phyloP scores from a whole-genome alignment of 2,888 invertebrate genomes.

The Bimastos eiseni region DNA sequence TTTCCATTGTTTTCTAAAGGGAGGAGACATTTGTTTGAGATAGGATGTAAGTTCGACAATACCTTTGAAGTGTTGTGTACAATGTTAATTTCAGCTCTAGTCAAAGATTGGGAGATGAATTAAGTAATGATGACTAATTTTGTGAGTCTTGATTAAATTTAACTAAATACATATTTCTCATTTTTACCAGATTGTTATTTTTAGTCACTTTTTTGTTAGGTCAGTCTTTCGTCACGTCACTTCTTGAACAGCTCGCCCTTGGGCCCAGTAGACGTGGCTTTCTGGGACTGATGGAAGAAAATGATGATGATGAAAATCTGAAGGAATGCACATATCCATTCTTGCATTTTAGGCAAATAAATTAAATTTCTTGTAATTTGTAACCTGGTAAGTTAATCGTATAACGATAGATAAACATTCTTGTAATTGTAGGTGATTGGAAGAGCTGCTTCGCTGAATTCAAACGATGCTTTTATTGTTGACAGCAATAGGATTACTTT shows the following conservation, averaged over 20 bases:
- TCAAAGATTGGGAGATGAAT: too few relatives aligned
- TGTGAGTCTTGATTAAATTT: too few relatives aligned
- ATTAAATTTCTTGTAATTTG: not conserved
- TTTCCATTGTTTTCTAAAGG: too few relatives aligned
- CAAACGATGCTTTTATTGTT: slow-evolving; percentile 81
- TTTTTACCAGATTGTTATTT: too few relatives aligned
- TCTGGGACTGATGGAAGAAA: not conserved
- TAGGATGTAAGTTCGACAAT: too few relatives aligned
- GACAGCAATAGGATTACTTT: slow-evolving; percentile 68
- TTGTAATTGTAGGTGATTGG: slow-evolving; percentile 45
- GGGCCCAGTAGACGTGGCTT: not conserved
- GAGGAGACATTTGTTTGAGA: too few relatives aligned
- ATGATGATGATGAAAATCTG: not conserved
- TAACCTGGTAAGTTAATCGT: not conserved
- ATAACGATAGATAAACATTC: not conserved
- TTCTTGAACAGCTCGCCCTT: not conserved
- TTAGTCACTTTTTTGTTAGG: too few relatives aligned
- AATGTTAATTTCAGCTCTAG: too few relatives aligned
- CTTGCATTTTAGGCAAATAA: not conserved
- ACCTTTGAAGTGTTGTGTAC: too few relatives aligned
- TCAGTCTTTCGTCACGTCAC: too few relatives aligned
- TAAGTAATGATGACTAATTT: too few relatives aligned
- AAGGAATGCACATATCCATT: not conserved
- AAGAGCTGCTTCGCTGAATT: slow-evolving; percentile 70
- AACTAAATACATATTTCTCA: too few relatives aligned